Evolutionary conservation across 2,113 vertebrate species (phyloP), one percentile per base, ranked within the genome.

Genomic region (Salvelinus namaycush): DNA sequence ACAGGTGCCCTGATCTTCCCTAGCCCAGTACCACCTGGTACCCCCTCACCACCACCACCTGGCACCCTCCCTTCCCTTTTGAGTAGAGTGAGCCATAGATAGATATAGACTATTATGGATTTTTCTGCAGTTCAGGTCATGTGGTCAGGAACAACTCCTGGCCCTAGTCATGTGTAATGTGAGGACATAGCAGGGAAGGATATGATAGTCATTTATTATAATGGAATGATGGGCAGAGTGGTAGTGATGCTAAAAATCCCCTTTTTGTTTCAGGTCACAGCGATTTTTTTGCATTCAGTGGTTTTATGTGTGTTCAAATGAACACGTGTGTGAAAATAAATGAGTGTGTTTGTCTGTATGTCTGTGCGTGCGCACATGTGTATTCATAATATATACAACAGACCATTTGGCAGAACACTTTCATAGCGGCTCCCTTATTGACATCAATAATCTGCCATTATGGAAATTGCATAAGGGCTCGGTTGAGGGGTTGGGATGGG

Each of bases 1-100:
- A 84, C 80, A 75, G 72, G 66, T 74, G 83, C 82, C 77, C 49
- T 82, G 85, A 88, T 87, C 87, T 86, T 88, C 78, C 75, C 57
- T 72, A 76, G 71, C 62, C 76, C 72, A 49, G 26, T 71, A 79
- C 83, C 84, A 87, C 87, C 87, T 88, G 84, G 84, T 87, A 87
- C 74, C 68, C 80, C 81, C 70, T 73, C 78, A 81, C 70, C 67
- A 24, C 48, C 76, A 70, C 68, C 64, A 67, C 29, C 65, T 67
- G 65, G 26, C 27, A 16, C 26, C 29, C 26, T 14, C 24, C 65
- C 24, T 54, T 54, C 3, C 16, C 51, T 54, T 3, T 18, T 54
- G 51, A 18, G 51, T 18, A 54, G 51, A 54, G 51, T 54, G 51
- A 14, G 16, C 51, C 51, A 54, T 18, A 18, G 51, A 54, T 18